phyloP scores from a whole-genome alignment of 2,113 vertebrate genomes.

The Xiphorhynchus elegans region DNA sequence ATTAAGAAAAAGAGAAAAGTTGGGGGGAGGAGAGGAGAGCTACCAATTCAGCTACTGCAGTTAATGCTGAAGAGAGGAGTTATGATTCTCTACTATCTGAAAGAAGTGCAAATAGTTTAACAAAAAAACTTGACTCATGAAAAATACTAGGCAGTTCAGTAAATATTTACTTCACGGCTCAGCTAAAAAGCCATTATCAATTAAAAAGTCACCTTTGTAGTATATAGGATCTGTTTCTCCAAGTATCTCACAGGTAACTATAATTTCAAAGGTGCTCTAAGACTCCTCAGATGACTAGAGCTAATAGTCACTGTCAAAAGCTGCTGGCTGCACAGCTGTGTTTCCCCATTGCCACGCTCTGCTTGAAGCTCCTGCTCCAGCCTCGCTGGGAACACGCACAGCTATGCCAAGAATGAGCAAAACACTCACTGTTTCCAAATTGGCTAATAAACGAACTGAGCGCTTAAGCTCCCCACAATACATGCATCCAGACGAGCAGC shows the following conservation, averaged over 20 bases:
- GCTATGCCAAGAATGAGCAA: slow-evolving; percentile 36
- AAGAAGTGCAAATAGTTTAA: not conserved
- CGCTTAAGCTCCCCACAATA: not conserved
- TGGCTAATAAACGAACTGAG: slow-evolving; percentile 31
- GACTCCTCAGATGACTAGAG: not conserved
- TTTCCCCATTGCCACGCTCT: not conserved
- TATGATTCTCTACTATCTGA: not conserved
- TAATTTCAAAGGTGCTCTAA: not conserved
- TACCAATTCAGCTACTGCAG: not conserved
- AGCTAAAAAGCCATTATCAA: not conserved
- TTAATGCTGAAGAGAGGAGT: not conserved
- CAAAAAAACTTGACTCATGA: not conserved
- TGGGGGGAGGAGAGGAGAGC: fast-evolving
- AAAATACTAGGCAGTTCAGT: not conserved
- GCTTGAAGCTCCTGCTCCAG: not conserved
- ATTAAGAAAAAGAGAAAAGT: fast-evolving
- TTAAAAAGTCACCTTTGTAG: not conserved
- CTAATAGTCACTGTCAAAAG: not conserved
- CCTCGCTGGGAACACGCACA: slow-evolving; percentile 14
- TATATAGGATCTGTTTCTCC: not conserved
- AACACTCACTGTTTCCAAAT: slow-evolving; percentile 60
- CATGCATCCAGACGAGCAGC: not conserved
- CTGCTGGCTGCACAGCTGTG: not conserved
- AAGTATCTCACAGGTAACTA: not conserved
- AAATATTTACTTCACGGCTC: not conserved